Evolutionary conservation across 2,888 invertebrate genomes (phyloP), one percentile per base, ranked within the genome.

Genomic region (Chymomyza caudatula): DNA sequence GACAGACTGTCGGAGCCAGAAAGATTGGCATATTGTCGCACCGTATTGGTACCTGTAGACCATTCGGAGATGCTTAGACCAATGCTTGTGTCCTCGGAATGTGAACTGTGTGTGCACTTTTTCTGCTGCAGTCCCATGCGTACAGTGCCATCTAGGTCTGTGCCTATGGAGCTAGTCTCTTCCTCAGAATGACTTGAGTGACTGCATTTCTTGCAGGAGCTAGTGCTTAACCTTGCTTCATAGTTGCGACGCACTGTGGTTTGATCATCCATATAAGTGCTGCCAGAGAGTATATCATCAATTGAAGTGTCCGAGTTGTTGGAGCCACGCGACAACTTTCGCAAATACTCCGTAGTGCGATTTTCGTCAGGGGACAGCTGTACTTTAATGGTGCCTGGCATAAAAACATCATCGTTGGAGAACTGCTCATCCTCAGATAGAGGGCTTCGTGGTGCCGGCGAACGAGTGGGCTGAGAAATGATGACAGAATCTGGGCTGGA

Each of bases 31-130:
- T 94, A 96, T 87, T 96, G 94, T 0, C 94, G 93, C 0, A 96
- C 96, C 0, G 96, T 96, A 76, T 95, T 96, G 0, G 96, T 96
- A 59, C 96, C 96, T 43, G 96, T 96, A 0, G 96, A 96, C 96
- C 96, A 96, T 85, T 96, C 96, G 2, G 96, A 96, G 83, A 96
- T 94, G 84, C 96, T 96, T 29, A 96, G 91, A 17, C 96, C 96
- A 88, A 96, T 94, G 0, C 96, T 96, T 0, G 96, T 96, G 82
- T 96, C 96, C 89, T 96, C 96, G 4, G 96, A 96, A 90, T 96
- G 95, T 0, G 95, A 94, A 79, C 95, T 94, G 76, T 96, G 95
- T 0, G 95, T 96, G 85, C 95, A 95, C 87, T 95, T 96, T 83
- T 95, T 95, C 68, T 94, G 95, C 77, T 95, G 95, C 19, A 95